Evolutionary conservation across 1,140 invertebrate species (phyloP).

Genomic region (Ceratoteleas bidentatus): DNA sequence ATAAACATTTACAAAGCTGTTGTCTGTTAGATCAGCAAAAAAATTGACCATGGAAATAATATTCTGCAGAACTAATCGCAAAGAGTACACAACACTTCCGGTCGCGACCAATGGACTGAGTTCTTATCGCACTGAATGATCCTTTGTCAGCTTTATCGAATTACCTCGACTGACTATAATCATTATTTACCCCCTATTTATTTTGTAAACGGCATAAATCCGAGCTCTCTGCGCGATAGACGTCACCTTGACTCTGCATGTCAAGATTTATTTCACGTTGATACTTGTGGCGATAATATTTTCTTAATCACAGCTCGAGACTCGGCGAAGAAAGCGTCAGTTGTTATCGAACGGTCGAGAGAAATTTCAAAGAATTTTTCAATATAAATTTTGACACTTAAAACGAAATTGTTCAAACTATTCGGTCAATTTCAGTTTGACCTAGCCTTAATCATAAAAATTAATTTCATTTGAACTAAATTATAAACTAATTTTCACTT

Average conservation of each 20-base stretch:
- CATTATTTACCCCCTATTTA: conserved; percentile 33
- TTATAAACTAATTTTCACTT: no score
- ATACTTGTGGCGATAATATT: conserved; percentile 12
- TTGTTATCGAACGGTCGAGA: no score
- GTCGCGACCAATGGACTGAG: conserved; percentile 9
- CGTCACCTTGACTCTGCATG: conserved; percentile 11
- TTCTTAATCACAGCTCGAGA: no score
- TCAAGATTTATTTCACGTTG: conserved; percentile 24
- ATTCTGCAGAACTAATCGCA: neutral
- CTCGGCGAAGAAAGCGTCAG: no score
- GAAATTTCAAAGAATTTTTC: no score
- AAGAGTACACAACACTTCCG: conserved; percentile 22
- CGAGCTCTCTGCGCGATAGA: conserved; percentile 11
- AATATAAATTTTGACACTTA: no score
- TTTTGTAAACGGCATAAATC: conserved; percentile 32
- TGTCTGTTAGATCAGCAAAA: neutral
- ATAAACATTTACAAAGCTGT: no score
- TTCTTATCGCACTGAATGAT: conserved; percentile 34
- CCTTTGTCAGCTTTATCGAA: conserved; percentile 33
- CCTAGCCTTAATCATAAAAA: no score
- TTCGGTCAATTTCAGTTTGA: no score
- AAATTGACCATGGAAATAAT: neutral
- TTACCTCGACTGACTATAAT: conserved; percentile 35
- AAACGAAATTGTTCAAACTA: no score
- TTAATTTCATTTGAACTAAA: no score